These are phyloP conservation scores for Stenchaetothrips biformis DNA, from an alignment of 2,888 invertebrate genomes.

Conservation along the genomic window DNA sequence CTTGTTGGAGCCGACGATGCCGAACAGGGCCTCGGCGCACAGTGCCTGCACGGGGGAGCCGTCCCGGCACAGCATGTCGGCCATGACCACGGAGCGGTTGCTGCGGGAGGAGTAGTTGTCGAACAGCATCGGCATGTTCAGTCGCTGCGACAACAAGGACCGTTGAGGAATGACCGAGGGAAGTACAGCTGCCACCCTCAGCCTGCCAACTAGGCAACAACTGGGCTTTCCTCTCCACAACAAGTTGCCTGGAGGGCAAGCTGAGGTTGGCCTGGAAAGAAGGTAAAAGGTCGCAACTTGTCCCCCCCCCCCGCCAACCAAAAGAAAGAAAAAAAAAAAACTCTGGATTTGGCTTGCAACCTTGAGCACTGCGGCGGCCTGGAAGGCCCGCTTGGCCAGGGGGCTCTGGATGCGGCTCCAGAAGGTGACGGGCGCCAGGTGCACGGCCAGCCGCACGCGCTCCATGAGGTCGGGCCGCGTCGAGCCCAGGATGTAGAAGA, in stretches of 20 bases:
- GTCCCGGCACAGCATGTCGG: conserved; percentile 37
- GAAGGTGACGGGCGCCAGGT: conserved; percentile 12
- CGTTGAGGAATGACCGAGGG: too few species aligned
- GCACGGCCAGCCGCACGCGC: neutral
- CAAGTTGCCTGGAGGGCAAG: too few species aligned
- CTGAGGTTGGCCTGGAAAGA: too few species aligned
- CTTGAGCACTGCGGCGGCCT: conserved; percentile 2
- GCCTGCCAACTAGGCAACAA: too few species aligned
- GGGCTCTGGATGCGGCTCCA: conserved; percentile 20
- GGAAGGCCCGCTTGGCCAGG: neutral
- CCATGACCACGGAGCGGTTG: conserved; percentile 34
- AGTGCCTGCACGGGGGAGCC: conserved; percentile 37
- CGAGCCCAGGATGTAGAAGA: conserved; percentile 20
- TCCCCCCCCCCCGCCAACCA: too few species aligned
- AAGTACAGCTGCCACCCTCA: too few species aligned
- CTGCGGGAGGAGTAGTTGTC: conserved; percentile 9
- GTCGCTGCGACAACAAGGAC: neutral
- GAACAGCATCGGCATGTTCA: conserved; percentile 15
- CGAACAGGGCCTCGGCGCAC: conserved; percentile 49
- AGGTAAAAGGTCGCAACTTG: too few species aligned
- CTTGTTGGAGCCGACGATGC: conserved; percentile 47
- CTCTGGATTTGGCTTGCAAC: neutral
- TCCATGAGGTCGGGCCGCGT: conserved; percentile 12
- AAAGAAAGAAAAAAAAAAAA: too few species aligned
- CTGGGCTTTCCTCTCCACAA: too few species aligned